Base-by-base conservation (phyloP, 1,140 invertebrate genomes). In the Andricus grossulariae region DNA sequence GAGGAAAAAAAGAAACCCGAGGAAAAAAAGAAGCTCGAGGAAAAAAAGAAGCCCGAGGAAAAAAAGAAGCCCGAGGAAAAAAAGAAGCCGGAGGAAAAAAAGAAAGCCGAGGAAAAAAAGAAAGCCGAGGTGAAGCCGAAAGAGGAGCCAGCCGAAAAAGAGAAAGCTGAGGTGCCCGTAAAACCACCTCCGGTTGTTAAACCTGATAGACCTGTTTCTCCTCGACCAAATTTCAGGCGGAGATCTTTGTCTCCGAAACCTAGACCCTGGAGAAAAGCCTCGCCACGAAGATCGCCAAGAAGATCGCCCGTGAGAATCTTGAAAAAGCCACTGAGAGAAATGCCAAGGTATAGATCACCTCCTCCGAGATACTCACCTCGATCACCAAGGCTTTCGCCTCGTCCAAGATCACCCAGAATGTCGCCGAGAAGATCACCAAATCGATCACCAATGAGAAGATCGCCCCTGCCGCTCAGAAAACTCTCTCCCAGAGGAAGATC, bases 181-280 rank as follows among this genome's bases (percentile, higher is more conserved):
- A 66, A 66, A 71, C 73, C 73, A n/a, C 70, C 77, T 13, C 25
- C 71, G 6, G 70, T 76, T 7, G n/a, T 73, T 4, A 89, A 81
- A 72, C 79, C 60, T 8, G 85, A 87, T 71, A 77, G 80, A 75
- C 81, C 84, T 0, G 55, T 82, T n/a, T 88, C 86, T 21, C 85
- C 87, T 16, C 72, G 0, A 85, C 18, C 51, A 80, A 83, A 71
- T 52, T 77, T 84, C 15, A 88, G 78, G 32, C 86, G 81, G 39
- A 82, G 85, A 49, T 87, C 85, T 0, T 70, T 85, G 2, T 89
- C 90, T 3, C 88, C 89, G 39, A 90, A 84, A 13, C 81, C 81
- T 0, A 78, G 83, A 16, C 71, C 81, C 11, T 77, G 83, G 0
- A 87, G 84, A 75, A 90, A 87, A 72, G 82, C 82, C 5, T 86